These are phyloP conservation scores for Tragulus kanchil DNA, from an alignment of 2,113 vertebrate genomes.

Conservation along the genomic window DNA sequence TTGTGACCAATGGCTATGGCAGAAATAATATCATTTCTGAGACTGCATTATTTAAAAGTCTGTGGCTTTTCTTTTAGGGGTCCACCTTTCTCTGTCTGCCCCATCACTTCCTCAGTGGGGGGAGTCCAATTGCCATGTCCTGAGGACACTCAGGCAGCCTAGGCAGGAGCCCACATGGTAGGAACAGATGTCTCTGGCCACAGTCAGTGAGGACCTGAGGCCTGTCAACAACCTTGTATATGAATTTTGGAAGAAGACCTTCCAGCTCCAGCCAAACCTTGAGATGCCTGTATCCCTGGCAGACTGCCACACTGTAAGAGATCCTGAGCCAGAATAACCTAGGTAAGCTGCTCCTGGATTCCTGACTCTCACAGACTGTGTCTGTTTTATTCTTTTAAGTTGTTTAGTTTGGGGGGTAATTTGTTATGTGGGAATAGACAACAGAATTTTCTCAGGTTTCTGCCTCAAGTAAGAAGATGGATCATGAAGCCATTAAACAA, in stretches of 20 bases:
- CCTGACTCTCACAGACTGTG: background rate
- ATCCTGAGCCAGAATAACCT: background rate
- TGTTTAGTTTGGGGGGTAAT: background rate
- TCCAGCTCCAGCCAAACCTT: background rate
- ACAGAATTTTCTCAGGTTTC: conserved; percentile 44
- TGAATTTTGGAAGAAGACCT: background rate
- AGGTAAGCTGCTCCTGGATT: background rate
- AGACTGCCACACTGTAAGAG: background rate
- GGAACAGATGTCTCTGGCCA: background rate
- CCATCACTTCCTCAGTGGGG: background rate
- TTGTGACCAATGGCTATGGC: background rate
- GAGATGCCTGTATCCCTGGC: background rate
- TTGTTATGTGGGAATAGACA: background rate
- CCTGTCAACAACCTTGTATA: background rate
- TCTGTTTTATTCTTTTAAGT: background rate
- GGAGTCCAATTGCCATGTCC: background rate
- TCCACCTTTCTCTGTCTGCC: background rate
- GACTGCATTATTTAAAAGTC: background rate
- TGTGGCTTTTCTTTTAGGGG: background rate
- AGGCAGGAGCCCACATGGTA: background rate
- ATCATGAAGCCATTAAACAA: background rate
- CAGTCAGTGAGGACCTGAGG: background rate
- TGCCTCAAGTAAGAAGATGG: background rate
- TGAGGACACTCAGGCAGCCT: background rate
- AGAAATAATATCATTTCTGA: background rate